phyloP scores from a whole-genome alignment of 37 sponge, comb jelly and placozoan species.

The Oscarella lobularis region DNA sequence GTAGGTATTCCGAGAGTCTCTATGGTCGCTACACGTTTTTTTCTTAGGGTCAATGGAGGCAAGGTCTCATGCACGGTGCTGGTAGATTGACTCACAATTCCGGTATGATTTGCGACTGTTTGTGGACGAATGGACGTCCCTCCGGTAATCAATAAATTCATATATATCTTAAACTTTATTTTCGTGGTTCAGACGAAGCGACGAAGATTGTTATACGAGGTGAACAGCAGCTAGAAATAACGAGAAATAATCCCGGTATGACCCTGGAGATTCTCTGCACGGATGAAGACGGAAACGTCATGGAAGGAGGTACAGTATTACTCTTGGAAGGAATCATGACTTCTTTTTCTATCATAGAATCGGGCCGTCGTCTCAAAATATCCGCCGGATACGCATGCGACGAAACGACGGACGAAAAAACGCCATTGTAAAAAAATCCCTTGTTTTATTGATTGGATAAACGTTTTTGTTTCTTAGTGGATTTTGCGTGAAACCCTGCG shows the following conservation, averaged over 20 bases:
- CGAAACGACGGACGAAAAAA: too few relatives aligned
- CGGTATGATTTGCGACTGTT: constrained; percentile 37
- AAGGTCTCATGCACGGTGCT: constrained; percentile 46
- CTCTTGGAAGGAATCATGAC: not conserved
- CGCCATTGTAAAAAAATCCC: too few relatives aligned
- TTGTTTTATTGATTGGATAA: too few relatives aligned
- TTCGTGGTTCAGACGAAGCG: not conserved
- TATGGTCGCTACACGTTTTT: not conserved
- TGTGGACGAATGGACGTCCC: constrained; percentile 57
- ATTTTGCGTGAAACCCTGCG: constrained; percentile 9
- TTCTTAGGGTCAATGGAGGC: constrained; percentile 65
- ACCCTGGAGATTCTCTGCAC: constrained; percentile 26
- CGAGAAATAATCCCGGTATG: not conserved
- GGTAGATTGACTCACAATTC: constrained; percentile 41
- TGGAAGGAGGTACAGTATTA: constrained; percentile 13
- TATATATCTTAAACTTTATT: not conserved
- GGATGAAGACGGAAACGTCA: constrained; percentile 19
- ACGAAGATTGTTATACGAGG: not conserved
- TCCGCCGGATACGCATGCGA: too few relatives aligned
- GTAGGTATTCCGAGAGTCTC: not conserved
- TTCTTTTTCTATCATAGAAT: not conserved
- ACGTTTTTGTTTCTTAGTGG: constrained; percentile 17
- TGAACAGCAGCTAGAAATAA: not conserved
- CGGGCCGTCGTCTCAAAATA: constrained; percentile 12
- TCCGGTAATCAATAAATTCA: constrained; percentile 13